phyloP scores from a whole-genome alignment of 2,113 vertebrate species.

The Gambusia holbrooki region DNA sequence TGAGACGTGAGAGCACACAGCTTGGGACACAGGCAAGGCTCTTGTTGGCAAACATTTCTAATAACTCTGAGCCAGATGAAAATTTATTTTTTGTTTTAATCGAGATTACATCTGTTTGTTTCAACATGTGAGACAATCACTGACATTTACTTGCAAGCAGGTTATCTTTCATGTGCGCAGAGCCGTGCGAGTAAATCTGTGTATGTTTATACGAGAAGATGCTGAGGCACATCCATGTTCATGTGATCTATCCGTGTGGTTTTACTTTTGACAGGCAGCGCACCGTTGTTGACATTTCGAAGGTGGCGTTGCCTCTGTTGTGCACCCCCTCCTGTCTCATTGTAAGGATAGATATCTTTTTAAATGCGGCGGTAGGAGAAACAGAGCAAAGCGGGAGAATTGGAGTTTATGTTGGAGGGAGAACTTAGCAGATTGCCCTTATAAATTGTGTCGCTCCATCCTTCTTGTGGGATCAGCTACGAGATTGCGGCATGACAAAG shows the following conservation, averaged over 20 bases:
- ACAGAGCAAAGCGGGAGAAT: slow-evolving; percentile 18
- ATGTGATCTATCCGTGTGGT: background rate
- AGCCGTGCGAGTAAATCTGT: slow-evolving; percentile 13
- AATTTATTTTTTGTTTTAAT: slow-evolving; percentile 4
- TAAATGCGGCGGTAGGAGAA: slow-evolving; percentile 46
- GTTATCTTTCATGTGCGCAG: slow-evolving; percentile 22
- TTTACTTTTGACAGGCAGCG: slow-evolving; percentile 49
- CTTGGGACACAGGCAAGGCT: background rate
- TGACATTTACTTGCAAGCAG: slow-evolving; percentile 34
- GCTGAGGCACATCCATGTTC: slow-evolving; percentile 4
- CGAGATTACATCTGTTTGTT: slow-evolving; percentile 43
- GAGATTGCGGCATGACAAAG: background rate
- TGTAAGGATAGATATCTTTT: slow-evolving; percentile 56
- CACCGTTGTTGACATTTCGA: slow-evolving; percentile 16
- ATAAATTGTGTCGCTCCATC: slow-evolving; percentile 23
- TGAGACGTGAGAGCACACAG: background rate
- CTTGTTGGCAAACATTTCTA: slow-evolving; percentile 36
- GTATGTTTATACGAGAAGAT: slow-evolving; percentile 18
- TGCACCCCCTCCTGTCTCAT: slow-evolving; percentile 35
- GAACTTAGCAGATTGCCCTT: slow-evolving; percentile 33
- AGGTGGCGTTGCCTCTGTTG: slow-evolving; percentile 32
- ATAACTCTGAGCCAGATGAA: slow-evolving; percentile 29
- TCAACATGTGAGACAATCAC: slow-evolving; percentile 42
- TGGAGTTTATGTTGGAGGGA: slow-evolving; percentile 34
- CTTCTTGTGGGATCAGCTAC: slow-evolving; percentile 1